Base-by-base conservation (phyloP, 2,888 invertebrate genomes). In the Hyalella azteca region DNA sequence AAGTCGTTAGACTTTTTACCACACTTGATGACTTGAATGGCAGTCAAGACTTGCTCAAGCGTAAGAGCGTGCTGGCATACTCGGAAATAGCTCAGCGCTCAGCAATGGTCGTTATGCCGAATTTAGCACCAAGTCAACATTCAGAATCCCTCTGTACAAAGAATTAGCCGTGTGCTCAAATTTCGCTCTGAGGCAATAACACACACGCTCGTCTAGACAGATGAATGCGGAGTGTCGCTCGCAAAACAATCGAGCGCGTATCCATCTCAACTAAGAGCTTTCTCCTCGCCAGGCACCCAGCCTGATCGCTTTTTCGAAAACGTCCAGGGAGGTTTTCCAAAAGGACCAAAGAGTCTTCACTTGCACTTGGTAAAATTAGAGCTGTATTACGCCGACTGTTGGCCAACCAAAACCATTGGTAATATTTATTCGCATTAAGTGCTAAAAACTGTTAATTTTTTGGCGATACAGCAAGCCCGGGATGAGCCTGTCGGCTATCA, bases 1-100 rank as follows among this genome's bases (percentile, higher is more conserved):
- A 22, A 36, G 66, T 29, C 22, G 22, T 66, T 36, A 11, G 36
- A 66, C n/a, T 66, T 66, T 66, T 66, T 66, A 29, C 66, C 36
- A 66, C 66, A 66, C 32, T 39, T 66, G 32, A 66, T 66, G 66
- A 36, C 66, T 66, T 66, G 29, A 66, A 66, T 66, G 66, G 66
- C 36, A 66, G 36, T 39, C 36, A 66, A 66, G 36, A 66, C 66
- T 66, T 66, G 36, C 66, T 66, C 36, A 36, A 66, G 66, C 66
- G 54, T 29, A 13, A 22, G 54, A 54, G 26, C 3, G 54, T 29
- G 5, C 2, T 7, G 54, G 26, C 54, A 54, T 54, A 29, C 26
- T 22, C 54, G 2, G 26, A 13, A n/a, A n/a, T n/a, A n/a, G n/a
- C n/a, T n/a, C n/a, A 54, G 26, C 54, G 54, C 29, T 54, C 26